These are phyloP conservation scores for Neodiprion pinetum DNA, from an alignment of 1,140 invertebrate species.

Conservation along the genomic window DNA sequence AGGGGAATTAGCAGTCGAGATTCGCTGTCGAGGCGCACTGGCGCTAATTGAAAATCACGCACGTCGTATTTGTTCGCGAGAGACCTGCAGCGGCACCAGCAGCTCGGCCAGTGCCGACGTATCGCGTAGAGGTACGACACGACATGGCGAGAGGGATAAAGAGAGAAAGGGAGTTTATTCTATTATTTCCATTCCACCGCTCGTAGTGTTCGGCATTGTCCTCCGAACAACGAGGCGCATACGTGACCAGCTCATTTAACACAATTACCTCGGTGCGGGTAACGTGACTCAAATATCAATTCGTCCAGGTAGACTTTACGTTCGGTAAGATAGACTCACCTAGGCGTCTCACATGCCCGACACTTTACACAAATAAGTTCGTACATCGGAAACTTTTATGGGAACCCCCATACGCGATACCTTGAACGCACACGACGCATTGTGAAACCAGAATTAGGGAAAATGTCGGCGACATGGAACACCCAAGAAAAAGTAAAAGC, in stretches of 20 bases:
- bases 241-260: conserved; percentile 43
- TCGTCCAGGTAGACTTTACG: conserved; percentile 19
- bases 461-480: too few relatives aligned
- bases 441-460: conserved; percentile 1
- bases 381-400: background rate
- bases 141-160: conserved; percentile 16
- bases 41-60: conserved; percentile 29
- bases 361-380: too few relatives aligned
- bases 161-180: conserved; percentile 35
- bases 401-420: background rate
- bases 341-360: background rate
- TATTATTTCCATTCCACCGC: conserved; percentile 31
- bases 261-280: conserved; percentile 42
- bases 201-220: conserved; percentile 16
- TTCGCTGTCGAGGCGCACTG: conserved; percentile 22
- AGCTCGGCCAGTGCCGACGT: background rate
- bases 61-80: conserved; percentile 18
- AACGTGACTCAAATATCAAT: conserved; percentile 42
- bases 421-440: background rate
- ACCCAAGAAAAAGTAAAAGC: too few relatives aligned
- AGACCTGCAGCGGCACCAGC: background rate
- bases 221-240: conserved; percentile 36
- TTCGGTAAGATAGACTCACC: conserved; percentile 1
- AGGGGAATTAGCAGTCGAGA: conserved; percentile 4
- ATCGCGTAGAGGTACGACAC: background rate